Percentiles rank a stretch among this genome's conserved stretches.
Evolutionary conservation across 2,797 vertebrate species (phyloP).

Genomic region (Falco columbarius): DNA sequence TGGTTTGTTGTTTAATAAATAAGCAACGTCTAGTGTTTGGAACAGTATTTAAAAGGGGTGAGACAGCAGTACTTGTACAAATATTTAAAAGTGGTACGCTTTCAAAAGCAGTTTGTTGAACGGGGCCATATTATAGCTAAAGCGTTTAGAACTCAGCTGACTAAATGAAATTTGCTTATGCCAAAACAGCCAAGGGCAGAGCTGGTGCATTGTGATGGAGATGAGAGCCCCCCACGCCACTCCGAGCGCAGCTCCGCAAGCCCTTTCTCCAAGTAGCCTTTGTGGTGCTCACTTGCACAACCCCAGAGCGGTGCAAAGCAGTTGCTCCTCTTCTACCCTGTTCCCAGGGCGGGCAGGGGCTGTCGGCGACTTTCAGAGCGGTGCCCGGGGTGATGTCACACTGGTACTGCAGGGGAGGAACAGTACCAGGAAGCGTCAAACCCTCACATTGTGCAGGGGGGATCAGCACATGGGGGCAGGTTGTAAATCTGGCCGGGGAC

Average conservation of each 20-base stretch:
- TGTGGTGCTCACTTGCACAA: not conserved
- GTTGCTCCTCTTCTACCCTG: not conserved
- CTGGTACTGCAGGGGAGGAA: not conserved
- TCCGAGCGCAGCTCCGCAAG: not conserved
- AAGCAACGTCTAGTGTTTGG: not conserved
- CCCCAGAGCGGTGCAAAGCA: not conserved
- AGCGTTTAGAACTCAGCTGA: not conserved
- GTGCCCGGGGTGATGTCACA: not conserved
- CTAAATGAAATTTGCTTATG: not conserved
- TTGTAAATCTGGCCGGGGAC: conserved; percentile 6
- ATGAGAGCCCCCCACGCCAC: not conserved
- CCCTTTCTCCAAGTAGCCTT: not conserved
- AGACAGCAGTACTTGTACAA: not conserved
- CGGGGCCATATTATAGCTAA: not conserved
- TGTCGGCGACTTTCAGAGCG: not conserved
- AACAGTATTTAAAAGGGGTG: not conserved
- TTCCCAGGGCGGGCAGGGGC: not conserved
- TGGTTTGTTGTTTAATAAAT: not conserved
- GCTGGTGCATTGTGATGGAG: not conserved
- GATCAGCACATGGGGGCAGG: not conserved
- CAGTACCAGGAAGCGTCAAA: conserved; percentile 39
- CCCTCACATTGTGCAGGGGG: not conserved
- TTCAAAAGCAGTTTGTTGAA: not conserved
- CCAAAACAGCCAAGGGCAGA: not conserved
- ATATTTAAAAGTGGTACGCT: not conserved